phyloP scores from a whole-genome alignment of 2,888 invertebrate species.

The Lithophane ornitopus region DNA sequence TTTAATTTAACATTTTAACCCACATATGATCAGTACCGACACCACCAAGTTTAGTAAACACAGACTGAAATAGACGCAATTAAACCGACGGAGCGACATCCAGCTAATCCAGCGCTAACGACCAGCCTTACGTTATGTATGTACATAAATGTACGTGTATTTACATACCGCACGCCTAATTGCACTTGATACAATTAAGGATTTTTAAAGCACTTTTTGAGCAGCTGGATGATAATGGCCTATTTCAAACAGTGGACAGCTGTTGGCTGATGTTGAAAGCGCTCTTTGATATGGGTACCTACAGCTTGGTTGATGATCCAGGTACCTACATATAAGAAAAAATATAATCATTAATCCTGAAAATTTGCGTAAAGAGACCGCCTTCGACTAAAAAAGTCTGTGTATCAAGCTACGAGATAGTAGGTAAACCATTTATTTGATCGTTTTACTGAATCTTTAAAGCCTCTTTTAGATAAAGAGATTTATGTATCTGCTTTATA shows the following conservation, averaged over 20 bases:
- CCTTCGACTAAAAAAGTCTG: neutral
- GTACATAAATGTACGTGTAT: constrained; percentile 18
- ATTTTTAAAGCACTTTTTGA: constrained; percentile 27
- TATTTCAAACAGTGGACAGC: too few species aligned
- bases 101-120: constrained; percentile 58
- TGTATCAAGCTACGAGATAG: neutral
- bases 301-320: neutral
- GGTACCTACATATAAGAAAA: too few species aligned
- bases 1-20: neutral
- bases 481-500: neutral
- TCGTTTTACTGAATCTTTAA: neutral
- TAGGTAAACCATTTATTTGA: neutral
- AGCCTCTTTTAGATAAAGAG: neutral
- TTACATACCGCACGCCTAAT: constrained; percentile 45
- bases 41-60: constrained; percentile 56
- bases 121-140: constrained; percentile 23
- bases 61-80: constrained; percentile 62
- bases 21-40: constrained; percentile 51
- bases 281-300: constrained; percentile 3
- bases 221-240: too few species aligned
- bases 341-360: neutral
- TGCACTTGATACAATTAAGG: constrained; percentile 41
- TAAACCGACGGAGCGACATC: constrained; percentile 59
- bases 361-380: neutral
- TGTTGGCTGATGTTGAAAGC: too few species aligned